These are phyloP conservation scores for Malthinus flaveolus DNA, from an alignment of 2,888 invertebrate species.

Conservation along the genomic window DNA sequence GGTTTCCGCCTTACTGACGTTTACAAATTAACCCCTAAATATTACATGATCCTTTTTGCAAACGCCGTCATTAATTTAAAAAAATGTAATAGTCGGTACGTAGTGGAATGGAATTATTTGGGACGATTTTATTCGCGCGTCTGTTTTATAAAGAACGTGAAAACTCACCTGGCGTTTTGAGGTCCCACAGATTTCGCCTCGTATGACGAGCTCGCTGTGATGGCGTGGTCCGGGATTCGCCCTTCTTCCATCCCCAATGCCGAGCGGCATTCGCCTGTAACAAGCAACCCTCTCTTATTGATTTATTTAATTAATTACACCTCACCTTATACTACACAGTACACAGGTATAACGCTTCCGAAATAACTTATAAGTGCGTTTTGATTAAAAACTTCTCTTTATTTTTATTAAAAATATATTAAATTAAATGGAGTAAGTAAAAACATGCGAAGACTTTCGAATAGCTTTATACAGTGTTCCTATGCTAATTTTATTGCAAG, in stretches of 20 bases:
- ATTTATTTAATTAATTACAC: conserved; percentile 26
- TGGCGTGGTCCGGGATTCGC: conserved; percentile 80
- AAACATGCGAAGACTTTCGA: background rate
- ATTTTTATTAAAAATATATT: background rate
- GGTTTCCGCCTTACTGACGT: background rate
- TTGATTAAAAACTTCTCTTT: background rate
- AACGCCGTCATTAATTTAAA: background rate
- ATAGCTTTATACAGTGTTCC: conserved; percentile 6
- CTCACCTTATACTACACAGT: conserved; percentile 15
- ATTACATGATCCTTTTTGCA: background rate
- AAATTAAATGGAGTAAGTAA: conserved; percentile 1
- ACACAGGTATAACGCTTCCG: conserved; percentile 3
- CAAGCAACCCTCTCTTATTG: conserved; percentile 30
- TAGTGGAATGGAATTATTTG: background rate
- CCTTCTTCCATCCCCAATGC: conserved; percentile 89
- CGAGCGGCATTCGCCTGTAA: conserved; percentile 68
- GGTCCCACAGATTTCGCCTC: conserved; percentile 87
- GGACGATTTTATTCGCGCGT: background rate
- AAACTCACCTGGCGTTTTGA: conserved; percentile 78
- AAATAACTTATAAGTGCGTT: conserved; percentile 4
- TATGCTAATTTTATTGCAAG: conserved; percentile 10
- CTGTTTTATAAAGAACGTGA: background rate
- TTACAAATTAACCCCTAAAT: background rate
- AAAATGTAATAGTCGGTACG: background rate
- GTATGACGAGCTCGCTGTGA: conserved; percentile 83